Base-by-base conservation (phyloP, 2,888 invertebrate species). In the Pterobdella sp. region DNA sequence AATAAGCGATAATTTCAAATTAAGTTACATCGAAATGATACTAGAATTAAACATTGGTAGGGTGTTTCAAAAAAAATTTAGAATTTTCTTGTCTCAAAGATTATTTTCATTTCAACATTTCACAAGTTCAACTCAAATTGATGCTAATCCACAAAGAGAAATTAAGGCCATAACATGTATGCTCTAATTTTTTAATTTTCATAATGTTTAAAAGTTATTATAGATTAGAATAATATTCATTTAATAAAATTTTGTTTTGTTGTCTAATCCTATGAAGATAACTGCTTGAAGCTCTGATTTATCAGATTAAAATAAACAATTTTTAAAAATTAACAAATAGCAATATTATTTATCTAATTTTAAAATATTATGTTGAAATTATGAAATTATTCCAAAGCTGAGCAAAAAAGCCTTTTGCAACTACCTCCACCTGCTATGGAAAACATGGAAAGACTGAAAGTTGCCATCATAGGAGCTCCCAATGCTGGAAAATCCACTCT, bases 401-500 rank as follows among this genome's bases (percentile, higher is more conserved):
- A 75, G 35, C 73, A 74, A 68, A 75, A 67, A 29, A 52, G 31
- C 0, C 37, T 72, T 37, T 7, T 60, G 10, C 66, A 64, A 42
- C 36, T 77, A 65, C 67, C 69, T 22, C 81, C 82, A 4, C 78
- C 79, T 69, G 78, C 79, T 35, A 80, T 81, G 0, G 64, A 56
- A 14, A 74, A 80, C 73, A 75, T 81, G 7, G 76, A 72, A 31
- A 70, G 79, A 26, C 73, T 83, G 29, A 78, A 79, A 42, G 79
- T 93, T 35, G 92, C 94, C 7, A 89, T 97, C 32, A 88, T 97
- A 77, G 97, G 97, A 1, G 87, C 90, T 22, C 96, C 97, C 1
- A 97, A 97, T 87, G 90, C 90, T 69, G 97, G 97, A 36, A 97
- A 97, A 84, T 96, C 96, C 81, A 94, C 95, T 0, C 86, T 97